Evolutionary conservation across 2,113 vertebrate species (phyloP), one percentile per base, ranked within the genome.

Genomic region (Jacana jacana): DNA sequence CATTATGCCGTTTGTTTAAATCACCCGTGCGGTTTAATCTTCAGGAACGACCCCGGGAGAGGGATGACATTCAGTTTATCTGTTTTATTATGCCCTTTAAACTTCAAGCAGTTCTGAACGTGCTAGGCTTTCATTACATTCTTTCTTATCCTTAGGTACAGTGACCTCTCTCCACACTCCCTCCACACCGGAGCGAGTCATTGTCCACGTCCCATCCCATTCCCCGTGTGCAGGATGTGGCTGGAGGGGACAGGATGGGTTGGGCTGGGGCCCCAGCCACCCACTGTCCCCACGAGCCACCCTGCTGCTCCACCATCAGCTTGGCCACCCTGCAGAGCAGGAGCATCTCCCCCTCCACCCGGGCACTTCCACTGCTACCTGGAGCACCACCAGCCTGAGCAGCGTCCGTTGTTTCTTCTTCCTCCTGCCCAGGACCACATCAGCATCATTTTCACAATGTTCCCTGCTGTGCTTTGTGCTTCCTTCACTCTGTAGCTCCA

Each of bases 321-420:
- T 20, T 0, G 2, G 31, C 68, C 2, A 1, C 28, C 7, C 23
- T 25, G 70, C 33, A 30, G 23, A 61, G 37, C 2, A 1, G 11
- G 1, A 1, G 30, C 20, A 17, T 18, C 51, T 0, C 1, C 2
- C 3, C 35, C 25, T 51, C 17, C 13, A 6, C 19, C 20, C 1
- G 5, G 19, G 24, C 3, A 4, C 42, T 49, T 39, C 8, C 55
- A 5, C 13, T 20, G 24, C 66, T 57, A 5, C n/a, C 0, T 0
- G 15, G 13, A 42, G 13, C 0, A 0, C 37, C 0, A 0, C 31
- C 1, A 2, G 30, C 35, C 31, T 1, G 0, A 35, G 31, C 25
- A 37, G 27, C 4, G 0, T 30, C 17, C 9, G 1, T 18, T 4
- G 4, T 40, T 70, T 27, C 18, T 51, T 44, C 69, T 16, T 66